Evolutionary conservation across 2,797 vertebrate genomes (phyloP).

Genomic region (Propithecus deckenii): DNA sequence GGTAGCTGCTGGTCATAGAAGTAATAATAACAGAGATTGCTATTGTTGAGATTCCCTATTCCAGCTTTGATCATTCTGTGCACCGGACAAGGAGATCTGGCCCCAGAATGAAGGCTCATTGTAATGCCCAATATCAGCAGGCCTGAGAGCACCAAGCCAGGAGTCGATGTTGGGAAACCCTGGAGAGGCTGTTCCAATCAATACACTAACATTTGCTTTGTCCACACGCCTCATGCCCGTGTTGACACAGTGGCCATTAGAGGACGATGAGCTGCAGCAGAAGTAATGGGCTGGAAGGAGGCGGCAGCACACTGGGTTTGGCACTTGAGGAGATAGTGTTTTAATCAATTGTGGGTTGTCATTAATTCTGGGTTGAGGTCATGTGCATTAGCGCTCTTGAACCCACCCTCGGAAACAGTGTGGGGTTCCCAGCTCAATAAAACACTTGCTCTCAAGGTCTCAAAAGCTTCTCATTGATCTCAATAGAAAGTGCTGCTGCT

Average conservation of each 20-base stretch:
- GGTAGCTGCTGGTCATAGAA: background rate
- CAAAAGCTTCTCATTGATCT: background rate
- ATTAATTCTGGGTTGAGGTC: background rate
- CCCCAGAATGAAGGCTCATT: background rate
- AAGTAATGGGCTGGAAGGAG: slow-evolving; percentile 62
- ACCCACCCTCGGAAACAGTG: background rate
- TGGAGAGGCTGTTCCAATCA: background rate
- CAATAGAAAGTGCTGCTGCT: accelerated
- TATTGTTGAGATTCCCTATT: background rate
- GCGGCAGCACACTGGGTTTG: background rate
- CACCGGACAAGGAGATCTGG: background rate
- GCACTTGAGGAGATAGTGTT: background rate
- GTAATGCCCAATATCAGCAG: background rate
- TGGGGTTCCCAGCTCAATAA: background rate
- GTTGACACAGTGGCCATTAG: slow-evolving; percentile 69
- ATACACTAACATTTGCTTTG: slow-evolving; percentile 69
- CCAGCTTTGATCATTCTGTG: background rate
- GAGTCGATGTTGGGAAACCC: background rate
- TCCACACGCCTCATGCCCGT: slow-evolving; percentile 23
- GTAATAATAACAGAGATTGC: background rate
- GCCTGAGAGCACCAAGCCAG: background rate
- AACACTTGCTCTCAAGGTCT: background rate
- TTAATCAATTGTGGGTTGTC: background rate
- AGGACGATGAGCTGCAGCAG: accelerated
- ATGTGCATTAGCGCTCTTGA: accelerated